Base-by-base conservation (phyloP, 1,140 invertebrate genomes). In the Popillia japonica region DNA sequence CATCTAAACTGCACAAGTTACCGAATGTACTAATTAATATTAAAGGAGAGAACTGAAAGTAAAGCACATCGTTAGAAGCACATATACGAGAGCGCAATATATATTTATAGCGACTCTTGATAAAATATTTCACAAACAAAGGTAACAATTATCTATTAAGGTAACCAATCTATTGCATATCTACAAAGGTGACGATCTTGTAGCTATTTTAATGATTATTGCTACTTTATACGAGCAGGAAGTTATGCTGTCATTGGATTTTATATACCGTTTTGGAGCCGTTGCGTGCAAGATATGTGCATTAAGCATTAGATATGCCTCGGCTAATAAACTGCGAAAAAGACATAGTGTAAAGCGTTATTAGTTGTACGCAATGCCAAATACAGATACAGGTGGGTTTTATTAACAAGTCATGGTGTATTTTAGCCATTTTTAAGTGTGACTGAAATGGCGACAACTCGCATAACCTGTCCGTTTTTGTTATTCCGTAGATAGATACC, bases 381-480 rank as follows among this genome's bases (percentile, higher is more conserved):
- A 68, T 68, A 68, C n/a, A 68, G 61, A 68, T 68, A 22, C 61
- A 68, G 61, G 61, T 68, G 61, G 61, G 61, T 68, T 68, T 68
- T 68, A 68, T 68, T 68, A 68, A 68, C 61, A 68, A 68, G 61
- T 68, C 61, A 34, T 27, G 20, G 61, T 10, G 61, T 68, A 68
- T 68, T 68, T 68, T 68, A 68, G 61, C 61, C n/a, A 68, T 68
- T 68, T 68, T 68, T 68, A 34, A 20, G 61, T 17, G 27, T 34
- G 61, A 23, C 61, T 10, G 27, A 34, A 27, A 68, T 20, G 61
- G 61, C 17, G 61, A 68, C 61, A 68, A 27, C 22, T 68, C 61
- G 20, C 27, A 68, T 68, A 68, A 34, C 61, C 61, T 68, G 61
- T 68, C 61, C 61, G 20, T 68, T 68, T 68, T 68, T 34, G 61